A percentile compares a stretch with the other conserved stretches of the same genome.
These are phyloP conservation scores for Novumbra hubbsi DNA, from an alignment of 2,797 vertebrate genomes.

Conservation along the genomic window DNA sequence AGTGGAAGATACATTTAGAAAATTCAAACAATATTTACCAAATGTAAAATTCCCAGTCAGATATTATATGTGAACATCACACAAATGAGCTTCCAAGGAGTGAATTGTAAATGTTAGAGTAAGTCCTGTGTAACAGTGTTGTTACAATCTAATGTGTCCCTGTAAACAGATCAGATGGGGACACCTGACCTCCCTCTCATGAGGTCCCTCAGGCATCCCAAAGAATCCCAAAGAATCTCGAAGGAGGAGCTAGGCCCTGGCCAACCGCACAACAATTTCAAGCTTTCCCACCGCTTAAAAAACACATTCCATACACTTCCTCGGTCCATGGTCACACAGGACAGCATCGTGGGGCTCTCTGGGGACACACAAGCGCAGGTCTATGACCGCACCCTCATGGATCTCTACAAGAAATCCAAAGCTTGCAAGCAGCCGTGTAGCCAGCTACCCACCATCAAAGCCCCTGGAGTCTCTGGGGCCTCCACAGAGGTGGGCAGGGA, in stretches of 20 bases:
- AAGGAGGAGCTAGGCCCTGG: not conserved
- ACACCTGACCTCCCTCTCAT: not conserved
- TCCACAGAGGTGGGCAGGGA: not conserved
- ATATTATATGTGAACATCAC: too few species aligned
- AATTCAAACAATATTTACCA: too few species aligned
- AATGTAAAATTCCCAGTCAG: too few species aligned
- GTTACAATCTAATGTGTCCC: not conserved
- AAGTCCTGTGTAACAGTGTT: too few species aligned
- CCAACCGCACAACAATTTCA: not conserved
- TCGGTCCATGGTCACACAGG: not conserved
- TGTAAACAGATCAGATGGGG: slow-evolving; percentile 2
- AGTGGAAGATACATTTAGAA: too few species aligned
- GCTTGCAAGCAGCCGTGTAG: not conserved
- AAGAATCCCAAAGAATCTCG: not conserved
- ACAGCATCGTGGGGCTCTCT: not conserved
- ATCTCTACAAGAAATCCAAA: slow-evolving; percentile 29
- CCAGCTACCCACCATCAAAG: not conserved
- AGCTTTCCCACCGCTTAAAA: not conserved
- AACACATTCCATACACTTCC: slow-evolving; percentile 3
- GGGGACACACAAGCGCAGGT: not conserved
- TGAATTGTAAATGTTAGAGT: too few species aligned
- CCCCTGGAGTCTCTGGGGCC: not conserved
- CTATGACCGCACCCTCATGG: not conserved
- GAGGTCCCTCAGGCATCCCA: not conserved
- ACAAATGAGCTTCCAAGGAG: too few species aligned